These are phyloP conservation scores for Congeria kusceri DNA, from an alignment of 2,888 invertebrate genomes.

Conservation along the genomic window DNA sequence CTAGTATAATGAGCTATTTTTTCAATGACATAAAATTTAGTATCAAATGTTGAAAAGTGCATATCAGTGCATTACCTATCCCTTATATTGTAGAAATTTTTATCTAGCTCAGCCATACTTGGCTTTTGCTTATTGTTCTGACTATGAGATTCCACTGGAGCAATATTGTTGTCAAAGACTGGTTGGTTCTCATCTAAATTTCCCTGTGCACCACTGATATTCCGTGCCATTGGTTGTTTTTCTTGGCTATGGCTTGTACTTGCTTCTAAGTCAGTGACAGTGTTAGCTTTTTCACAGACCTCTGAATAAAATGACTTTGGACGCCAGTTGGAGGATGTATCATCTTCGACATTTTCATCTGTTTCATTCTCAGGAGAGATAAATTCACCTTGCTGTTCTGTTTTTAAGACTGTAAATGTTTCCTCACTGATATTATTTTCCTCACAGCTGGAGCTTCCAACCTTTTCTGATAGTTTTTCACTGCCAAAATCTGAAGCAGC, in stretches of 20 bases:
- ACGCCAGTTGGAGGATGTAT: neutral
- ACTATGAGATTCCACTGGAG: too few species aligned
- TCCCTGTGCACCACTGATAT: neutral
- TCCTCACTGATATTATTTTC: neutral
- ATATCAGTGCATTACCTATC: constrained; percentile 36
- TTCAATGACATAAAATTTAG: too few species aligned
- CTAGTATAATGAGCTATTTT: too few species aligned
- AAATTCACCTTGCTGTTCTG: neutral
- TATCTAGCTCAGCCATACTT: neutral
- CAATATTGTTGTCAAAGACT: too few species aligned
- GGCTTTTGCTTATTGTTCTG: neutral
- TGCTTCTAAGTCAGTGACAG: too few species aligned
- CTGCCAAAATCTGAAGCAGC: too few species aligned
- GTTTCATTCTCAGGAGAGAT: neutral
- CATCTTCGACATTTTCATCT: neutral
- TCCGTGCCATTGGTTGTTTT: neutral
- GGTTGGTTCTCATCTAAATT: too few species aligned
- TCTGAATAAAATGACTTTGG: neutral
- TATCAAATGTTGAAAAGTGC: neutral
- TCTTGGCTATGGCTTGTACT: neutral
- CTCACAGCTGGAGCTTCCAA: neutral
- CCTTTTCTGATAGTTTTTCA: neutral
- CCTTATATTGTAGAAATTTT: constrained; percentile 30
- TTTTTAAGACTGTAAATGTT: neutral
- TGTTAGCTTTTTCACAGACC: too few species aligned